Evolutionary conservation across 2,888 invertebrate species (phyloP).

Genomic region (Imbricaverruca yamaguchii): DNA sequence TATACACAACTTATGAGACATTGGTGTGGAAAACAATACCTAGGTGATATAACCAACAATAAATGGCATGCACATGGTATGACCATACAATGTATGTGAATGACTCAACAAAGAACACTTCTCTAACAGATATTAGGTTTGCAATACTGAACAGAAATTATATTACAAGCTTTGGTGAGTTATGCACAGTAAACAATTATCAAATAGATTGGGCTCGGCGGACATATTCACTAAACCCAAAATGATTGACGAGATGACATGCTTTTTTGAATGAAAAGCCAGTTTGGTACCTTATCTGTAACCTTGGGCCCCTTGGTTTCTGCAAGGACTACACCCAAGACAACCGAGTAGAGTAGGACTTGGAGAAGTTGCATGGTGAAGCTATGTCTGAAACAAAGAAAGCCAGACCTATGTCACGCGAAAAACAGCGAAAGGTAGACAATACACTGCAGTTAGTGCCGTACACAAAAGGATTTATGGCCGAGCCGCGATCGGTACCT

Average conservation of each 20-base stretch:
- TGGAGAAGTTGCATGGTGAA: background rate
- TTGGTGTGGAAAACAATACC: no score
- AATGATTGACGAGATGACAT: background rate
- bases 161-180: background rate
- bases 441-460: no score
- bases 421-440: no score
- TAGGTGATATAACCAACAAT: no score
- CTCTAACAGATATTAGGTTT: background rate
- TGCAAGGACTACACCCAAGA: background rate
- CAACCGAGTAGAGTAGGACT: background rate
- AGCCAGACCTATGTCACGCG: background rate
- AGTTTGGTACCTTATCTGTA: background rate
- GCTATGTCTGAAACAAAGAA: background rate
- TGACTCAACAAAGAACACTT: background rate
- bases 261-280: background rate
- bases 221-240: background rate
- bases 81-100: no score
- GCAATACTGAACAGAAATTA: background rate
- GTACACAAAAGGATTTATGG: no score
- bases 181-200: background rate
- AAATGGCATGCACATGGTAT: no score
- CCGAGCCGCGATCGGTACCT: no score
- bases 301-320: background rate
- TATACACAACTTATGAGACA: no score
- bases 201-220: background rate